These are phyloP conservation scores for Parnassius apollo DNA, from an alignment of 2,888 invertebrate genomes.

Conservation along the genomic window DNA sequence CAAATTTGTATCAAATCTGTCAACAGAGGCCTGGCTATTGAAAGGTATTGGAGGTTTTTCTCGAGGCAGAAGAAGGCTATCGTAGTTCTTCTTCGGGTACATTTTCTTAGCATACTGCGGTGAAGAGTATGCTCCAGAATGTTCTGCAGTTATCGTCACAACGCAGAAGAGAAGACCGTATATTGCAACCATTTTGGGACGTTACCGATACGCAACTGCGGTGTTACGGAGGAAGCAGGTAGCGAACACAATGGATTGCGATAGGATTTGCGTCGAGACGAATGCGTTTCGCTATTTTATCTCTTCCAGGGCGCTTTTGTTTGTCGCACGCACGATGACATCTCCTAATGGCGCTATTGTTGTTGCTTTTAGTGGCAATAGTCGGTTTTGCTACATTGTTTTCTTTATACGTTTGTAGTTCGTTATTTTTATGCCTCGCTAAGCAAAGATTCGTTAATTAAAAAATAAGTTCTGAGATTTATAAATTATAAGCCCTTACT, in stretches of 20 bases:
- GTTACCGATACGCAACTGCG: conserved; percentile 35
- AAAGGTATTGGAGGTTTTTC: conserved; percentile 56
- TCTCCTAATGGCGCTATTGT: conserved; percentile 74
- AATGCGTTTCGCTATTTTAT: conserved; percentile 65
- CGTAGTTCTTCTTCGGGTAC: conserved; percentile 58
- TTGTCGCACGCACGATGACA: conserved; percentile 76
- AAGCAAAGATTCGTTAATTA: background rate
- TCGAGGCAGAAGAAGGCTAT: conserved; percentile 58
- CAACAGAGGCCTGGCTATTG: conserved; percentile 44
- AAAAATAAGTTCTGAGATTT: background rate
- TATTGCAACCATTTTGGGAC: conserved; percentile 56
- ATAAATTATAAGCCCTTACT: too few relatives aligned
- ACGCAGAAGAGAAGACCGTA: conserved; percentile 45
- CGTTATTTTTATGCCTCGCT: conserved; percentile 8
- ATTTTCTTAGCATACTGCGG: conserved; percentile 78
- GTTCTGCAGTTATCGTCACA: conserved; percentile 50
- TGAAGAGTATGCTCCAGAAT: conserved; percentile 76
- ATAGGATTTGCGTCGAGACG: conserved; percentile 52
- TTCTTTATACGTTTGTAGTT: conserved; percentile 15
- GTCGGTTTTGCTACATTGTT: conserved; percentile 22
- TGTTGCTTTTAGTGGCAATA: conserved; percentile 51
- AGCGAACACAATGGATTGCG: conserved; percentile 50
- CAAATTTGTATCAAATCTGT: conserved; percentile 50
- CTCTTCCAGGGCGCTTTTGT: conserved; percentile 74
- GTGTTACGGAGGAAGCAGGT: conserved; percentile 49